Evolutionary conservation across 2,888 invertebrate species (phyloP), one percentile per base, ranked within the genome.

Genomic region (Catotricha subobsoleta): DNA sequence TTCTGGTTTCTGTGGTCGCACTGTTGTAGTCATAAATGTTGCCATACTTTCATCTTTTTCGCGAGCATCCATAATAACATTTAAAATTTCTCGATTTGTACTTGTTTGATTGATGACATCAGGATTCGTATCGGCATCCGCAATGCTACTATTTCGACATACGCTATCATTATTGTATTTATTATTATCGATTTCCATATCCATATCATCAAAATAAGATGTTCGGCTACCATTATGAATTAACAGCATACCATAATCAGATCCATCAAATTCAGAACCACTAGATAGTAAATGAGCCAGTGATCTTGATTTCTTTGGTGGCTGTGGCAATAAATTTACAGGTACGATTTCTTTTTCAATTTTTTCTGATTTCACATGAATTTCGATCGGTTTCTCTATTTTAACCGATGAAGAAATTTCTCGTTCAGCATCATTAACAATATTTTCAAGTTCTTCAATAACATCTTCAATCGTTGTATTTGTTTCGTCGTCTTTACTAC

Each of bases 381-480:
- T 30, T 35, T 19, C 23, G 36, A 6, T 30, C 25, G 3, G n/a
- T 9, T n/a, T 6, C 8, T 34, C 34, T 9, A 9, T 28, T 18
- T 35, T 4, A 5, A 6, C 2, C 13, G 25, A 28, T 36, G 51
- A 46, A 9, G 49, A 48, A 8, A 61, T 59, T 58, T 79, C 75
- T 1, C 79, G 76, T 60, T 86, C 83, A 1, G 82, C 84, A 51
- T 84, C 80, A 54, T 80, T 84, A 1, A 84, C 82, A 46, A 87
- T 84, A 51, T 83, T 84, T 47, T 80, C 71, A 28, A 87, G 60
- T 57, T 86, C 84, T 58, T 83, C 83, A 52, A 87, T 84, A 2
- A 84, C 86, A 60, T 84, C 84, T 51, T 86, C 84, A 46, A 87
- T 84, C 2, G 84, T 84, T 0, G 82, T 80, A 43, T 77, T 77